Conservation (phyloP, 2,888 invertebrate genomes). For the Diachrysia chrysitis region DNA sequence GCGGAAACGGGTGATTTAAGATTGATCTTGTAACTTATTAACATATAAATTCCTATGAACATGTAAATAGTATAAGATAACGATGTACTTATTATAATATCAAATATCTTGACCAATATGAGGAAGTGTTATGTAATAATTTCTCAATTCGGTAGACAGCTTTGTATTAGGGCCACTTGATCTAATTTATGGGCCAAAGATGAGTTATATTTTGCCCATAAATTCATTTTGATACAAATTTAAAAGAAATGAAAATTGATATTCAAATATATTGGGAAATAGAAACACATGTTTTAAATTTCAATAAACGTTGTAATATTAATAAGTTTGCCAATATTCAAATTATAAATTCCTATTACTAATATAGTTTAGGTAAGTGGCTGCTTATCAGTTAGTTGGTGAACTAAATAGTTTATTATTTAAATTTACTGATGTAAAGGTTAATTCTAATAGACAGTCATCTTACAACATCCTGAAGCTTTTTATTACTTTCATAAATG, state of each 20-base stretch:
- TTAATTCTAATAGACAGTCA: neutral
- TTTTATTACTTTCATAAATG: too few relatives aligned
- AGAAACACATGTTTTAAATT: conserved; percentile 25
- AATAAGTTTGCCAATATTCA: conserved; percentile 17
- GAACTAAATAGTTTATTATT: neutral
- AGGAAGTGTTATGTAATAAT: conserved; percentile 60
- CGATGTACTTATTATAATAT: conserved; percentile 63
- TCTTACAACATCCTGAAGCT: too few relatives aligned
- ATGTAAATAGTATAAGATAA: conserved; percentile 70
- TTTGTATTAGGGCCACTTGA: neutral
- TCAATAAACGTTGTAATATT: conserved; percentile 7
- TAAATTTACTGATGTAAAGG: neutral
- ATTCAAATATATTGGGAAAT: conserved; percentile 32
- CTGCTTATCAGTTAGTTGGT: neutral
- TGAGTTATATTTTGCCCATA: too few relatives aligned
- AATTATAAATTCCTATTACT: neutral
- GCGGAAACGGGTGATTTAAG: conserved; percentile 53
- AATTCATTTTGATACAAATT: too few relatives aligned
- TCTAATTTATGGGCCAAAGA: conserved; percentile 23
- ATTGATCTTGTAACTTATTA: conserved; percentile 55
- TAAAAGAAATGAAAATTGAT: conserved; percentile 3
- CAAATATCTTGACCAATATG: conserved; percentile 66
- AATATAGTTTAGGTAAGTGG: neutral
- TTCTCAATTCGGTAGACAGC: conserved; percentile 29
- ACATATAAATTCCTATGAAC: conserved; percentile 70